Evolutionary conservation across 2,797 vertebrate genomes (phyloP).

Genomic region (Delichon dasypus): DNA sequence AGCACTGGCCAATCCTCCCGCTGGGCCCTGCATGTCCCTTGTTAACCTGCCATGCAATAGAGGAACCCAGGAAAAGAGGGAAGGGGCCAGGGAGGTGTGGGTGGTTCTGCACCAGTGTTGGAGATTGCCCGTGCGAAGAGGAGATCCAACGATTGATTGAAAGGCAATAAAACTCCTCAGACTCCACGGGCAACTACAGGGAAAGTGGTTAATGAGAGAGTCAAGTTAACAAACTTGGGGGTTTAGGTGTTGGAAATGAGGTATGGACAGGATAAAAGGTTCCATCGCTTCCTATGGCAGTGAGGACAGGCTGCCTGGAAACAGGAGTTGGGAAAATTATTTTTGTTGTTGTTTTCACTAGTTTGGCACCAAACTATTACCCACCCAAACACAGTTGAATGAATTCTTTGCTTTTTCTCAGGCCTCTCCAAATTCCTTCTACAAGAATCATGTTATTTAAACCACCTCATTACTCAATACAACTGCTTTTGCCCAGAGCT

Average conservation of each 20-base stretch:
- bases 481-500: background rate
- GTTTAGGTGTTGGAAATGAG: background rate
- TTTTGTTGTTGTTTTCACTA: background rate
- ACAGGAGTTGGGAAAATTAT: background rate
- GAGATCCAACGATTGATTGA: background rate
- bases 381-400: background rate
- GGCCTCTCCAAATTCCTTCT: background rate
- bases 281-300: background rate
- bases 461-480: background rate
- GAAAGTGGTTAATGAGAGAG: background rate
- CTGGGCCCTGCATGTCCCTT: accelerated
- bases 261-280: background rate
- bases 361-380: background rate
- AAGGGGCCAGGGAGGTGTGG: background rate
- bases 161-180: background rate
- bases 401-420: background rate
- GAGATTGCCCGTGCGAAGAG: accelerated
- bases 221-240: background rate
- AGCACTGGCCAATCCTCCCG: background rate
- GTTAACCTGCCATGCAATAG: accelerated
- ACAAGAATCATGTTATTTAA: background rate
- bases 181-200: background rate
- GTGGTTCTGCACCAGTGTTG: background rate
- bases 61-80: background rate
- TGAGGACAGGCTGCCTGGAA: background rate